phyloP scores from a whole-genome alignment of 2,888 invertebrate genomes.

The Psylliodes chrysocephalus region DNA sequence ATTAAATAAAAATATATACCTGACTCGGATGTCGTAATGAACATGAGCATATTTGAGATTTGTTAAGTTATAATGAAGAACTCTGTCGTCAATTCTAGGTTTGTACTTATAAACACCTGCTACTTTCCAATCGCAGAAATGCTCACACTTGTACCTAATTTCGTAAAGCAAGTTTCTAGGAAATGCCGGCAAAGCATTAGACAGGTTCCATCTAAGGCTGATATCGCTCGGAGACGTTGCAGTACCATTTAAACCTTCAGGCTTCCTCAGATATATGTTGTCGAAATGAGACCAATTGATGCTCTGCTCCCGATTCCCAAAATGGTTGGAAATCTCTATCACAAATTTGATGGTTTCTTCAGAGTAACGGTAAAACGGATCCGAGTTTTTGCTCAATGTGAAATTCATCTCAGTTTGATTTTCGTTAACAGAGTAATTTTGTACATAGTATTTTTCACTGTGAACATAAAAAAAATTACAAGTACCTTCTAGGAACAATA shows the following conservation, averaged over 20 bases:
- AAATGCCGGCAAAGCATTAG: constrained; percentile 65
- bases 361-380: constrained; percentile 64
- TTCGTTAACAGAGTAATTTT: no score
- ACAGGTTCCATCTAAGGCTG: constrained; percentile 65
- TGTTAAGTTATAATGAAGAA: constrained; percentile 59
- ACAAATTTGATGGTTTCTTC: constrained; percentile 69
- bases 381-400: not conserved
- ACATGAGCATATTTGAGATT: constrained; percentile 73
- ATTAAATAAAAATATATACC: constrained; percentile 14
- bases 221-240: constrained; percentile 65
- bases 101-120: not conserved
- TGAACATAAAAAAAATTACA: no score
- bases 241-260: constrained; percentile 63
- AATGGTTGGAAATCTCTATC: constrained; percentile 70
- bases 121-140: constrained; percentile 63
- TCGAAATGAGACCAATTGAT: constrained; percentile 40
- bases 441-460: no score
- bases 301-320: constrained; percentile 65
- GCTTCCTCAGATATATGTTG: constrained; percentile 63
- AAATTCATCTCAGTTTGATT: not conserved
- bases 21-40: constrained; percentile 78
- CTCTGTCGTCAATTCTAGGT: not conserved
- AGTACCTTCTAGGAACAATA: no score
- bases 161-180: constrained; percentile 66
- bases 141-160: constrained; percentile 67